Evolutionary conservation across 2,888 invertebrate genomes (phyloP).

Genomic region (Pocota personata): DNA sequence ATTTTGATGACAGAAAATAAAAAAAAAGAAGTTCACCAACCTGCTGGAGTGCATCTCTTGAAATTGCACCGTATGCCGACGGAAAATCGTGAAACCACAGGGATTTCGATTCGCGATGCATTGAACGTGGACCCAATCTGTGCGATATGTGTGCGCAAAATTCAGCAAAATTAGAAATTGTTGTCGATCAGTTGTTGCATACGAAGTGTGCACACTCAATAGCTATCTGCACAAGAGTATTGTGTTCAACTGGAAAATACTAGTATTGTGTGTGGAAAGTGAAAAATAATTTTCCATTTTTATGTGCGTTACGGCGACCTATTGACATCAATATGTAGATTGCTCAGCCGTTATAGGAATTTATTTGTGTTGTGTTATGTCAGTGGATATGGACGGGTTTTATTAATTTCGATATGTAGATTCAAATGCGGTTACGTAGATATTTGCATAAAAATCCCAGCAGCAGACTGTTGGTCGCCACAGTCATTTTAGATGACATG

Average conservation of each 20-base stretch:
- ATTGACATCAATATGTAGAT: constrained; percentile 69
- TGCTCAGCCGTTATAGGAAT: constrained; percentile 38
- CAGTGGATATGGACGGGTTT: constrained; percentile 8
- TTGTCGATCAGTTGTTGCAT: constrained; percentile 36
- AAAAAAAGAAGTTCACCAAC: constrained; percentile 44
- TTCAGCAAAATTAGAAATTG: constrained; percentile 61
- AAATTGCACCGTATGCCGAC: constrained; percentile 15
- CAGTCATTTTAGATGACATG: background rate
- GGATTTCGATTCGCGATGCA: constrained; percentile 36
- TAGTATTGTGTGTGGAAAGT: constrained; percentile 34
- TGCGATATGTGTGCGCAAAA: constrained; percentile 61
- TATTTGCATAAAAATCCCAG: constrained; percentile 39
- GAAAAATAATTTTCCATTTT: constrained; percentile 66
- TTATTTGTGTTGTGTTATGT: constrained; percentile 47
- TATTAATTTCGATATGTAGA: constrained; percentile 10
- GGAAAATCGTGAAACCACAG: constrained; percentile 43
- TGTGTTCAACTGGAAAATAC: background rate
- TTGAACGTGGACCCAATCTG: constrained; percentile 38
- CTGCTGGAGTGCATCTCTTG: constrained; percentile 39
- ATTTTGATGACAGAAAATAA: constrained; percentile 16
- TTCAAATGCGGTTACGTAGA: constrained; percentile 29
- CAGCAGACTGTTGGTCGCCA: constrained; percentile 48
- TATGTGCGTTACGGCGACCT: constrained; percentile 57
- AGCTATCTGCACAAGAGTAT: constrained; percentile 11
- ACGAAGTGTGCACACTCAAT: constrained; percentile 3